phyloP scores from a whole-genome alignment of 2,888 invertebrate species.

The Trisateles emortualis region DNA sequence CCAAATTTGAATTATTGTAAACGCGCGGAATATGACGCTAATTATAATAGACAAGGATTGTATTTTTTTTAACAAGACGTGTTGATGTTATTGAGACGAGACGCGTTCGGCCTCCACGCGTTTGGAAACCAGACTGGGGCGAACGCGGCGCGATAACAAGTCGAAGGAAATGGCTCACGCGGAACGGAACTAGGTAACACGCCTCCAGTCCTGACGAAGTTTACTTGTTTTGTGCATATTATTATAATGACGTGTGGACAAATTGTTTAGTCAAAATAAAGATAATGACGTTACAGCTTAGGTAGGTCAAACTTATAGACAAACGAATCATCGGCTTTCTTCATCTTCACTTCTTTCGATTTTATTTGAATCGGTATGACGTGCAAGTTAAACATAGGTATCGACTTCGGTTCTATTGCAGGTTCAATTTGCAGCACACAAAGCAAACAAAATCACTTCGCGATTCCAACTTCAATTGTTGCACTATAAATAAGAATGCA shows the following conservation, averaged over 20 bases:
- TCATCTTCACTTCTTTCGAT: no score
- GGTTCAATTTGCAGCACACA: no score
- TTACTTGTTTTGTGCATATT: slow-evolving; percentile 18
- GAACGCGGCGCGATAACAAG: slow-evolving; percentile 46
- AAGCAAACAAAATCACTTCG: no score
- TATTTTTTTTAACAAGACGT: slow-evolving; percentile 9
- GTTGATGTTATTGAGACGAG: slow-evolving; percentile 24
- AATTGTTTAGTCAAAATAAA: no score
- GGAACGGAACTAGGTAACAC: slow-evolving; percentile 47
- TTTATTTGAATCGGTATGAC: no score
- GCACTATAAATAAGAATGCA: no score
- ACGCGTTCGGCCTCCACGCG: slow-evolving; percentile 62
- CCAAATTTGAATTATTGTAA: slow-evolving; percentile 21
- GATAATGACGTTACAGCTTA: no score
- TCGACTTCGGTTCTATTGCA: no score
- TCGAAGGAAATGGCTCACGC: slow-evolving; percentile 63
- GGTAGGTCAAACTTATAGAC: no score
- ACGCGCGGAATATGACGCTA: slow-evolving; percentile 28
- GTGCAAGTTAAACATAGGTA: no score
- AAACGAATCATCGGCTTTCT: no score
- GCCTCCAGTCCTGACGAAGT: slow-evolving; percentile 32
- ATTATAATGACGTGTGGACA: slow-evolving; percentile 9
- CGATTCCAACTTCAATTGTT: no score
- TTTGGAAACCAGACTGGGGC: slow-evolving; percentile 64
- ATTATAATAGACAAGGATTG: background rate